phyloP scores from a whole-genome alignment of 2,888 invertebrate species.

The Amphipyra berbera region DNA sequence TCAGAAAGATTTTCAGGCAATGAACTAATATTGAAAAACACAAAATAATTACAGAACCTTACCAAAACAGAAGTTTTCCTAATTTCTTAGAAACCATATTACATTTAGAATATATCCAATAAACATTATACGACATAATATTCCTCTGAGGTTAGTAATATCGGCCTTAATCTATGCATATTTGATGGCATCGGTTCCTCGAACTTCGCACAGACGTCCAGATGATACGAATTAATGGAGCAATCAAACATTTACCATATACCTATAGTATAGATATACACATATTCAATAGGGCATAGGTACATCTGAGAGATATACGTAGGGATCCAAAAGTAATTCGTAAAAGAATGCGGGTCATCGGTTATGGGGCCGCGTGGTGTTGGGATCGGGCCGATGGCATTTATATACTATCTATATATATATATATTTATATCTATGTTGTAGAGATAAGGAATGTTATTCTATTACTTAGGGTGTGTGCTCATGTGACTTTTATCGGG shows the following conservation, averaged over 20 bases:
- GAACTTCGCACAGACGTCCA: neutral
- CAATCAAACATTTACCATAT: neutral
- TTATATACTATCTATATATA: conserved; percentile 15
- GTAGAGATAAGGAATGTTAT: conserved; percentile 23
- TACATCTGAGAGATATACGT: conserved; percentile 2
- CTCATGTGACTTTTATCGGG: neutral
- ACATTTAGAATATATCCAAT: too few relatives aligned
- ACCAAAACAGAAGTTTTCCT: too few relatives aligned
- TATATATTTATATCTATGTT: conserved; percentile 1
- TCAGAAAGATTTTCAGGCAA: too few relatives aligned
- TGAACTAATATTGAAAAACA: too few relatives aligned
- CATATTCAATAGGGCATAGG: neutral
- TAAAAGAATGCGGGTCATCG: conserved; percentile 46
- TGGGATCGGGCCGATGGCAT: conserved; percentile 16
- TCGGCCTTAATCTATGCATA: too few relatives aligned
- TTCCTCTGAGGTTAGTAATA: too few relatives aligned
- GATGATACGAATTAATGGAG: neutral
- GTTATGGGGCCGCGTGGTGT: conserved; percentile 32
- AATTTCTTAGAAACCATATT: too few relatives aligned
- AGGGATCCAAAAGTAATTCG: conserved; percentile 38
- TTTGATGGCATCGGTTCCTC: neutral
- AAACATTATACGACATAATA: too few relatives aligned
- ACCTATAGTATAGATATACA: neutral
- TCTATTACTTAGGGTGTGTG: neutral
- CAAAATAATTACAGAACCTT: too few relatives aligned